Evolutionary conservation across 2,113 vertebrate species (phyloP).

Genomic region (Apodemus sylvaticus): DNA sequence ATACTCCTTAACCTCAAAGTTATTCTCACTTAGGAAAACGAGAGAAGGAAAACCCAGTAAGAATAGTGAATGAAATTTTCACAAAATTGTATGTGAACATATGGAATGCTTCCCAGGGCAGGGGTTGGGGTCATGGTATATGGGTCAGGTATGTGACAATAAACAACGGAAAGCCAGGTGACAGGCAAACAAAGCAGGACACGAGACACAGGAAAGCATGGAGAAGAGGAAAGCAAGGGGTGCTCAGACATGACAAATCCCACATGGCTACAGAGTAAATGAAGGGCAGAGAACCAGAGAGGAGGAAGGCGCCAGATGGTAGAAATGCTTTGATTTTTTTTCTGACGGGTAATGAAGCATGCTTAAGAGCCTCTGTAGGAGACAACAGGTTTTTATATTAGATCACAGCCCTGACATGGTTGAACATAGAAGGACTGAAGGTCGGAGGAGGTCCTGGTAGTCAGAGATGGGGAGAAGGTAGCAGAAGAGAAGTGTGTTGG

Average conservation of each 20-base stretch:
- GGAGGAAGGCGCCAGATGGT: background rate
- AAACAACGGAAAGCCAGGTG: background rate
- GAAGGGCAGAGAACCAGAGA: background rate
- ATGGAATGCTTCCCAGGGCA: background rate
- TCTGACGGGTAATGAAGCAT: background rate
- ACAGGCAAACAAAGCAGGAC: background rate
- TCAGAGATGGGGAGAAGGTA: background rate
- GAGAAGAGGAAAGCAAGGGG: background rate
- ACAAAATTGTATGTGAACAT: background rate
- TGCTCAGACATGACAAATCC: background rate
- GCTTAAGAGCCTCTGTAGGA: conserved; percentile 1
- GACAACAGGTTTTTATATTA: conserved; percentile 20
- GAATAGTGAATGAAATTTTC: background rate
- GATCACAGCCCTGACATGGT: background rate
- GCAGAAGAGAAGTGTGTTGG: background rate
- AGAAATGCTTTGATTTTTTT: background rate
- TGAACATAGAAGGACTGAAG: background rate
- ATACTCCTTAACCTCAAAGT: background rate
- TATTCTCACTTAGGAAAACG: background rate
- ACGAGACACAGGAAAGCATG: background rate
- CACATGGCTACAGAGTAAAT: background rate
- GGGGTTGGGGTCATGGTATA: too few relatives aligned
- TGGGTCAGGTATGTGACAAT: background rate
- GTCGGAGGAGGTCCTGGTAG: background rate
- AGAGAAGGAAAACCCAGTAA: background rate